Evolutionary conservation across 2,113 vertebrate genomes (phyloP).

Genomic region (Romanogobio albipinnatus): DNA sequence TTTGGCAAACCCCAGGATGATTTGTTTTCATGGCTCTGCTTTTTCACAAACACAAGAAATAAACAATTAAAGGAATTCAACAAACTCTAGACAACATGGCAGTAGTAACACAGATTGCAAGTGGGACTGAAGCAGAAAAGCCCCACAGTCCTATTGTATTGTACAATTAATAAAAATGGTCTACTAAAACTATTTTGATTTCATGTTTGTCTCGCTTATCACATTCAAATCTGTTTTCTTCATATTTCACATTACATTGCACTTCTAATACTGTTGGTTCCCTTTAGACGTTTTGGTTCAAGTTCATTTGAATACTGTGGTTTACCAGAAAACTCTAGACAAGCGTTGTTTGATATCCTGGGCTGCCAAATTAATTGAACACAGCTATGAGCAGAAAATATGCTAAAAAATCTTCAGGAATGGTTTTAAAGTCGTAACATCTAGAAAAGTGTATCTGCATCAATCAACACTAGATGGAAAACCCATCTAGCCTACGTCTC

Average conservation of each 20-base stretch:
- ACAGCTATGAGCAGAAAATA: not conserved
- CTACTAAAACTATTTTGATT: not conserved
- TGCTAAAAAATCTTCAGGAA: conserved; percentile 12
- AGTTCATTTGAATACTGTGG: conserved; percentile 14
- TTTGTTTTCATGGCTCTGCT: conserved; percentile 13
- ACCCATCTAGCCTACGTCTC: conserved; percentile 13
- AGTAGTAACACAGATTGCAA: not conserved
- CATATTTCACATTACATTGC: conserved; percentile 65
- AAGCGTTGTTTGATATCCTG: conserved; percentile 12
- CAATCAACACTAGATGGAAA: conserved; percentile 27
- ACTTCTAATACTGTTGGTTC: conserved; percentile 71
- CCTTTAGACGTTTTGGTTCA: conserved; percentile 46
- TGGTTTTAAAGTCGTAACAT: conserved; percentile 16
- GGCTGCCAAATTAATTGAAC: conserved; percentile 9
- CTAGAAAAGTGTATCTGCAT: not conserved
- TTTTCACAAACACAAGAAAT: not conserved
- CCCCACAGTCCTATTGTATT: not conserved
- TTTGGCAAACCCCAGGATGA: conserved; percentile 14
- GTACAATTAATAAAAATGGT: conserved; percentile 29
- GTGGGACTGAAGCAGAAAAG: not conserved
- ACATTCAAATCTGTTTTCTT: conserved; percentile 21
- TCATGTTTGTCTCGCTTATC: not conserved
- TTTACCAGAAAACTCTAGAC: conserved; percentile 14
- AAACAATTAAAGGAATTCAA: not conserved
- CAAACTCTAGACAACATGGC: conserved; percentile 13